phyloP scores from a whole-genome alignment of 2,113 vertebrate species.

The Gallinago paraguaiae region DNA sequence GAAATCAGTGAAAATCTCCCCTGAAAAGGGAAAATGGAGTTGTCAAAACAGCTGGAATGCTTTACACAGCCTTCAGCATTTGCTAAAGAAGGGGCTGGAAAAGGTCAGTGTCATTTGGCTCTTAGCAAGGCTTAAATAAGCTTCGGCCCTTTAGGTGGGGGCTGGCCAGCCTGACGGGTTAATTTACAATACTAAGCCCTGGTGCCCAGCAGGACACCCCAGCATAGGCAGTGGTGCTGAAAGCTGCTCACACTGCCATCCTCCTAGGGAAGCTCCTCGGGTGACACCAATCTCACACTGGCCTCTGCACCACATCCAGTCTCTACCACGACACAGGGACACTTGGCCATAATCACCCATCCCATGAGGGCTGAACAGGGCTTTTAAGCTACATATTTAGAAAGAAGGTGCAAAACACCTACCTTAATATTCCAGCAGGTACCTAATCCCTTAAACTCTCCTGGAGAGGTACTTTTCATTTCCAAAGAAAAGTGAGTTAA shows the following conservation, averaged over 20 bases:
- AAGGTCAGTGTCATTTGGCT: neutral
- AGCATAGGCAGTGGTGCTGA: fast-evolving
- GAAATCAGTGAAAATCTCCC: neutral
- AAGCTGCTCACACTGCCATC: fast-evolving
- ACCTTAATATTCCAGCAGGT: slow-evolving; percentile 24
- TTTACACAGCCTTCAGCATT: neutral
- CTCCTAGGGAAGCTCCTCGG: neutral
- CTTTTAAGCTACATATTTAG: neutral
- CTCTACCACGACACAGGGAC: neutral
- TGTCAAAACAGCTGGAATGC: neutral
- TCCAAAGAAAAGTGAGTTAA: slow-evolving; percentile 9
- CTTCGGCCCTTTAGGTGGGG: neutral
- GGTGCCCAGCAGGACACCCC: neutral
- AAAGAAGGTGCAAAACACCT: neutral
- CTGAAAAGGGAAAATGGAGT: neutral
- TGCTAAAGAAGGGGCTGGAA: neutral
- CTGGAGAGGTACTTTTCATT: slow-evolving; percentile 22
- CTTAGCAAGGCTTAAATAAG: neutral
- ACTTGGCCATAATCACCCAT: neutral
- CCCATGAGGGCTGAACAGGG: neutral
- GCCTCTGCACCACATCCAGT: fast-evolving
- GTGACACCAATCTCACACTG: fast-evolving
- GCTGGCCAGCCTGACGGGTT: neutral
- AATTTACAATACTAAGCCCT: neutral
- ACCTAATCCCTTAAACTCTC: neutral